phyloP scores from a whole-genome alignment of 2,797 vertebrate species.

The Amblyraja radiata region DNA sequence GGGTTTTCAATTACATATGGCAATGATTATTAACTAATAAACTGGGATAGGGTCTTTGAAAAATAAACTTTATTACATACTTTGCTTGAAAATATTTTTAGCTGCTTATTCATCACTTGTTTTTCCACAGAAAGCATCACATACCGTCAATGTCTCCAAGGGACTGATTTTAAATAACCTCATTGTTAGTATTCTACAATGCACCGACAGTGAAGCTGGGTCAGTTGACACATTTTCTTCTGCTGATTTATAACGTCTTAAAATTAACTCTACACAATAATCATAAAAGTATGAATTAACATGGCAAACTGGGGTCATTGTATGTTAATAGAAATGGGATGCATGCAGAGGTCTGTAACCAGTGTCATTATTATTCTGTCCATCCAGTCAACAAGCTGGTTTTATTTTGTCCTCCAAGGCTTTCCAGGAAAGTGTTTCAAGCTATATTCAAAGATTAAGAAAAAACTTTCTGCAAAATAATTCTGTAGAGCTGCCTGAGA shows the following conservation, averaged over 20 bases:
- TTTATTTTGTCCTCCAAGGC: neutral
- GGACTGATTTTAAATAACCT: neutral
- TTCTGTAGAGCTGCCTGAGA: neutral
- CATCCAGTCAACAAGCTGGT: neutral
- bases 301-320: neutral
- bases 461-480: neutral
- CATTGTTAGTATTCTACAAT: neutral
- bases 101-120: neutral
- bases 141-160: neutral
- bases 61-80: neutral
- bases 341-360: neutral
- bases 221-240: neutral
- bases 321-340: neutral
- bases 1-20: neutral
- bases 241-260: neutral
- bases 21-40: neutral
- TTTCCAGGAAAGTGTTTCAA: neutral
- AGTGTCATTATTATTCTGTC: neutral
- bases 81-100: neutral
- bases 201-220: neutral
- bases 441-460: neutral
- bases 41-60: neutral
- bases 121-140: constrained; percentile 3
- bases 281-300: neutral
- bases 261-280: neutral